These are phyloP conservation scores for Corythornis madagascariensis DNA, from an alignment of 2,113 vertebrate species.

Conservation along the genomic window DNA sequence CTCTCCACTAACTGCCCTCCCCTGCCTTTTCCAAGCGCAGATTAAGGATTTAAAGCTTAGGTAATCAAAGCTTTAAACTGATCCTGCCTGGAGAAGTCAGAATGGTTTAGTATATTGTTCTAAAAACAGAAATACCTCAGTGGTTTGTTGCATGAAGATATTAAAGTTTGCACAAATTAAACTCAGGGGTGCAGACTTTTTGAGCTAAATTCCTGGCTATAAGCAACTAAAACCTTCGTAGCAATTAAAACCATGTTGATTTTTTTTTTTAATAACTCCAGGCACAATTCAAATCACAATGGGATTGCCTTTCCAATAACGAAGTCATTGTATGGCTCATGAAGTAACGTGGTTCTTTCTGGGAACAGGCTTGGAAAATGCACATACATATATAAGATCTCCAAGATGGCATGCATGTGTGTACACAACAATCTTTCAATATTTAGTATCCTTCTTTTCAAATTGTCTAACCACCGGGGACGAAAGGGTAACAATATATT, in stretches of 20 bases:
- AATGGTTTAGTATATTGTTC: constrained; percentile 8
- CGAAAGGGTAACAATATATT: constrained; percentile 11
- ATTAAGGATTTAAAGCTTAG: constrained; percentile 50
- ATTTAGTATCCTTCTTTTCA: constrained; percentile 14
- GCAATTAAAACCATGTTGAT: constrained; percentile 11
- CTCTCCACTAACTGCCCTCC: not conserved
- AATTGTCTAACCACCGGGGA: not conserved
- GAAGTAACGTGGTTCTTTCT: not conserved
- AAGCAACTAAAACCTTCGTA: constrained; percentile 11
- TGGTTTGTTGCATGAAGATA: constrained; percentile 45
- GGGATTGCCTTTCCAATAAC: not conserved
- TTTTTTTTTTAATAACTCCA: not conserved
- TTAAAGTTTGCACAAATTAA: constrained; percentile 42
- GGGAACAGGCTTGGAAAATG: not conserved
- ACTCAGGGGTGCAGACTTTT: constrained; percentile 19
- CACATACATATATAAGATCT: not conserved
- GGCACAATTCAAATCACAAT: not conserved
- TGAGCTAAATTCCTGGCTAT: constrained; percentile 13
- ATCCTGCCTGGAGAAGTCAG: constrained; percentile 35
- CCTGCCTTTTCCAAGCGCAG: not conserved
- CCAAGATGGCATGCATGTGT: not conserved
- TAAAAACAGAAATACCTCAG: constrained; percentile 14
- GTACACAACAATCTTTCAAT: not conserved
- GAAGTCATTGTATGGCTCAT: not conserved
- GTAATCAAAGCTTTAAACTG: constrained; percentile 51